These are phyloP conservation scores for Parazoanthus swiftii DNA, from an alignment of 92 coral and sea anemone species.

Conservation along the genomic window DNA sequence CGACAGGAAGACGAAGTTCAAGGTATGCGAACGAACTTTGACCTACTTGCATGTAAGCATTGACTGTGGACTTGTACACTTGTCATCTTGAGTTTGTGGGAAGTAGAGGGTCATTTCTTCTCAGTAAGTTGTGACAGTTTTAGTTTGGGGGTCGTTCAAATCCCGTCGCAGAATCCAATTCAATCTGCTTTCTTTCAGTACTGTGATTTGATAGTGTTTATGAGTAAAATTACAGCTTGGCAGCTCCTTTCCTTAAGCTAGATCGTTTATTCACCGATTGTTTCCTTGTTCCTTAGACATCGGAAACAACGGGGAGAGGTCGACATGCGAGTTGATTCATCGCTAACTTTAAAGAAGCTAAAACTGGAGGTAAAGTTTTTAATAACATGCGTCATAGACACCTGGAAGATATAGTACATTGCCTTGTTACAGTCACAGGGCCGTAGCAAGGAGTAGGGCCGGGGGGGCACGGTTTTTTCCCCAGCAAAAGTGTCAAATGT, in stretches of 20 bases:
- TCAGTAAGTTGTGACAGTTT: neutral
- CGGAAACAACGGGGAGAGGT: slow-evolving; percentile 96
- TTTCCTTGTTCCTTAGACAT: slow-evolving; percentile 55
- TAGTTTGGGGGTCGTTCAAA: neutral
- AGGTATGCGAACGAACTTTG: slow-evolving; percentile 46
- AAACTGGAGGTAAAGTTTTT: slow-evolving; percentile 71
- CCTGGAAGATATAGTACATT: too few species aligned
- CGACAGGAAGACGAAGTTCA: slow-evolving; percentile 67
- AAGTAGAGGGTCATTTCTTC: too few species aligned
- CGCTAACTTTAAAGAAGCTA: slow-evolving; percentile 76
- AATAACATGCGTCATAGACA: neutral
- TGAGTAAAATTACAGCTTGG: neutral
- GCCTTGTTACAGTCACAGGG: too few species aligned
- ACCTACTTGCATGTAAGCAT: neutral
- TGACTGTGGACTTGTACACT: too few species aligned
- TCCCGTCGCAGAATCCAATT: neutral
- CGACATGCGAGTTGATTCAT: slow-evolving; percentile 73
- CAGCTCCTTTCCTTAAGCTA: neutral
- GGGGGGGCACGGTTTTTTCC: too few species aligned
- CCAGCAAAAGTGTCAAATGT: too few species aligned
- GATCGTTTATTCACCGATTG: neutral
- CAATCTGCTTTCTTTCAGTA: neutral
- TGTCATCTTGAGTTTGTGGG: neutral
- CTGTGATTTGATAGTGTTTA: neutral
- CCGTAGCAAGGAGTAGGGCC: too few species aligned